Base-by-base conservation (phyloP, 2,113 vertebrate species). In the Heterocephalus glaber region DNA sequence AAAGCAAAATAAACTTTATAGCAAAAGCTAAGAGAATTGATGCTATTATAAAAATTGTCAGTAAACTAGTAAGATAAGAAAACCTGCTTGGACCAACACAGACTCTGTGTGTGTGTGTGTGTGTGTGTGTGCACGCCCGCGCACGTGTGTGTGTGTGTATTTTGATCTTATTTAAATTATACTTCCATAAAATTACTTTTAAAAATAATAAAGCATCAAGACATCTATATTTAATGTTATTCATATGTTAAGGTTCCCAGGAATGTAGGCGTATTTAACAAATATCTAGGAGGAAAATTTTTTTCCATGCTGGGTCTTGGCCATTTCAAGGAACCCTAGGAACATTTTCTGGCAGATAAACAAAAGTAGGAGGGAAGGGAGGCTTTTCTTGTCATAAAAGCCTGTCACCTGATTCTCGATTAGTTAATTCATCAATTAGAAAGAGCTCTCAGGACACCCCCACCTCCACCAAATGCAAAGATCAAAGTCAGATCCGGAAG, bases 401-500 rank as follows among this genome's bases (percentile, higher is more conserved):
- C 63, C n/a, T 19, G 58, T 80, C 56, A 68, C 22, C 35, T 88
- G 56, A 77, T 56, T 90, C 35, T 44, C 72, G 68, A 24, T 76
- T 82, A 85, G 16, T 68, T 82, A 90, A 26, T 33, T 82, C 61
- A 60, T 88, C 58, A 66, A 66, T 88, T 89, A 85, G 22, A 85
- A 92, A 19, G n/a, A 68, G n/a, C 28, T 94, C 90, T 30, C 68
- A 77, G 66, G 54, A 94, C 14, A 28, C 41, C 72, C 19, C 26
- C 44, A 76, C 44, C 72, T 70, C 4, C 33, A 14, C n/a, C 19
- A 79, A 92, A 77, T 79, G 12, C 28, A 89, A 44, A 77, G 14
- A 90, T 68, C 52, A 94, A 89, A 89, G n/a, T 86, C 49, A 90
- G 41, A 94, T 63, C n/a, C 82, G 82, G 82, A n/a, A 66, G 30